phyloP scores from a whole-genome alignment of 2,113 vertebrate genomes.

The Larimichthys polyactis region DNA sequence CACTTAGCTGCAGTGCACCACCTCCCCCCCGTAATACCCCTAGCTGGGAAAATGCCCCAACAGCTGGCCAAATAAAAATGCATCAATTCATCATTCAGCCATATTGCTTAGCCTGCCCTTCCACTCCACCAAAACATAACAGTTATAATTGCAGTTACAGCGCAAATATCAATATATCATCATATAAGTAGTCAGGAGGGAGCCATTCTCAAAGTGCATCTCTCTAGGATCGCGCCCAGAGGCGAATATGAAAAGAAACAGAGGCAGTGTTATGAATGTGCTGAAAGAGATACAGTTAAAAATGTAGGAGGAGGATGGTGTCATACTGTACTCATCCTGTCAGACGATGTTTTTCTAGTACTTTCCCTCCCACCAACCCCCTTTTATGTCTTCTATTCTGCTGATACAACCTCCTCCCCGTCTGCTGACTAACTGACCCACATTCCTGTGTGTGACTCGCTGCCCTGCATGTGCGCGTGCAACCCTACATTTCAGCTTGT shows the following conservation, averaged over 20 bases:
- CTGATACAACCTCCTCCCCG: conserved; percentile 77
- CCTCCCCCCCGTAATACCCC: background rate
- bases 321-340: conserved; percentile 67
- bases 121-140: conserved; percentile 27
- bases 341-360: conserved; percentile 64
- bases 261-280: conserved; percentile 42
- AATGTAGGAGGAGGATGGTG: conserved; percentile 60
- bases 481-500: conserved; percentile 49
- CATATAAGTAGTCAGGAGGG: conserved; percentile 53
- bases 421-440: conserved; percentile 83
- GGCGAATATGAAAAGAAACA: conserved; percentile 36
- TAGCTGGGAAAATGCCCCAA: conserved; percentile 40
- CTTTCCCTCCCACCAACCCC: conserved; percentile 56
- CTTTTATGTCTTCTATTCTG: conserved; percentile 69
- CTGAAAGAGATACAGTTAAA: conserved; percentile 54
- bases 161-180: conserved; percentile 56
- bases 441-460: conserved; percentile 71
- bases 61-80: conserved; percentile 56
- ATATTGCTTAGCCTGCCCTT: conserved; percentile 27
- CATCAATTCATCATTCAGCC: conserved; percentile 44
- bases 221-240: conserved; percentile 41
- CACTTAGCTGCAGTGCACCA: conserved; percentile 35
- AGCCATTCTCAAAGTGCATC: conserved; percentile 47
- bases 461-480: conserved; percentile 54
- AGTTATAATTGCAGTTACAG: conserved; percentile 53